A percentile compares a stretch with the other conserved stretches of the same genome.
These are phyloP conservation scores for Hydrolagus colliei DNA, from an alignment of 2,797 vertebrate genomes.

Conservation along the genomic window DNA sequence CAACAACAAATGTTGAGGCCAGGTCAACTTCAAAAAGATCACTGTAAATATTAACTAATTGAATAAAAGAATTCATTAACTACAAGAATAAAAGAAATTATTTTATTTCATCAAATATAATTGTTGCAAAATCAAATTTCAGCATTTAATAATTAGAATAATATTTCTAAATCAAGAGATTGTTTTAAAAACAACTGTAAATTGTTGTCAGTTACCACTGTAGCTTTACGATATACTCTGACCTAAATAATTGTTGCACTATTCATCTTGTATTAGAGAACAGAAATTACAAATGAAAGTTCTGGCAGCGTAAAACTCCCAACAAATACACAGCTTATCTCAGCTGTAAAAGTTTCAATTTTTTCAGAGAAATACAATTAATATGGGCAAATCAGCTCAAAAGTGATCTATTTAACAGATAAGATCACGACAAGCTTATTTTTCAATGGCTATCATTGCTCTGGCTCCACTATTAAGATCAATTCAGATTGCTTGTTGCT, in stretches of 20 bases:
- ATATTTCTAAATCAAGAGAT: neutral
- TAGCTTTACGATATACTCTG: neutral
- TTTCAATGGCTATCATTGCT: neutral
- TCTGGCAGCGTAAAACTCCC: neutral
- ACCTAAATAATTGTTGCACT: neutral
- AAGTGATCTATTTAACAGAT: neutral
- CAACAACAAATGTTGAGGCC: neutral
- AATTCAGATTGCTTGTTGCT: neutral
- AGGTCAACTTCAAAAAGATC: too few relatives aligned
- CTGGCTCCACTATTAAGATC: neutral
- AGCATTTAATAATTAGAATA: neutral
- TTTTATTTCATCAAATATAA: too few relatives aligned
- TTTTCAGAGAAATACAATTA: neutral
- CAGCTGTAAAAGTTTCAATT: neutral
- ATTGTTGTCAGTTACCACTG: neutral
- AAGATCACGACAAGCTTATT: neutral
- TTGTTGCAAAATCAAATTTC: neutral
- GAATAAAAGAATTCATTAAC: too few relatives aligned
- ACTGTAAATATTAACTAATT: too few relatives aligned
- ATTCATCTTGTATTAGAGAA: neutral
- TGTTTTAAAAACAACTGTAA: neutral
- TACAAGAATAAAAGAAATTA: too few relatives aligned
- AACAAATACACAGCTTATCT: neutral
- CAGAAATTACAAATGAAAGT: neutral
- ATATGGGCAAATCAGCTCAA: neutral